Evolutionary conservation across 1,140 invertebrate species (phyloP), one percentile per base, ranked within the genome.

Genomic region (Euschistus heros): DNA sequence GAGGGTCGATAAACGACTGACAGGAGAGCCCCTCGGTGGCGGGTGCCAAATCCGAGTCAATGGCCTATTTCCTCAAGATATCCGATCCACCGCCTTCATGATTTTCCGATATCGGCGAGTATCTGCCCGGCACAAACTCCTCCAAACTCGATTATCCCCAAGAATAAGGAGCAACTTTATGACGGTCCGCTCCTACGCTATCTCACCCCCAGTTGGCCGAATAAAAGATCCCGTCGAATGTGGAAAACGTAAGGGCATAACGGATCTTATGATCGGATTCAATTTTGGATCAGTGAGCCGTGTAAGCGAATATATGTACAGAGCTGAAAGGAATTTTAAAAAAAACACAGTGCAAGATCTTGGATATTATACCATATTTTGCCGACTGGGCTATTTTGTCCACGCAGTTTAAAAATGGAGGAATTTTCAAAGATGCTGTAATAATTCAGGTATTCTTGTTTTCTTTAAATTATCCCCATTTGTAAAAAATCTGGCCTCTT

Each of bases 41-140:
- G 47, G 47, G 47, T 50, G 47, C 47, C 47, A 50, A 50, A 50
- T 20, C 47, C n/a, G 47, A 50, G 5, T 14, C 47, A 50, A 50
- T 50, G 47, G n/a, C 47, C 47, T 50, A 50, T 22, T 50, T 50
- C n/a, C n/a, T 5, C n/a, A 18, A 20, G 47, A 50, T 50, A 50
- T 18, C n/a, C 33, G 33, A 37, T 37, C 33, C 15, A 8, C n/a
- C 17, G n/a, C 47, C 47, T 50, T 50, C 47, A 50, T 50, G 47
- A 50, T 50, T 50, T 50, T 50, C 47, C 47, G 47, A 50, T 50
- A 50, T 22, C n/a, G 47, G 4, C 47, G n/a, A 50, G 3, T 50
- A 50, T 50, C 47, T 18, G n/a, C 47, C 47, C n/a, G 22, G 10
- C 22, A 44, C n/a, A 22, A 22, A 22, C 47, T 50, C n/a, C 47